Percentiles rank a stretch among this genome's conserved stretches.
Evolutionary conservation across 1,140 invertebrate species (phyloP).

Genomic region (Nylanderia fulva): DNA sequence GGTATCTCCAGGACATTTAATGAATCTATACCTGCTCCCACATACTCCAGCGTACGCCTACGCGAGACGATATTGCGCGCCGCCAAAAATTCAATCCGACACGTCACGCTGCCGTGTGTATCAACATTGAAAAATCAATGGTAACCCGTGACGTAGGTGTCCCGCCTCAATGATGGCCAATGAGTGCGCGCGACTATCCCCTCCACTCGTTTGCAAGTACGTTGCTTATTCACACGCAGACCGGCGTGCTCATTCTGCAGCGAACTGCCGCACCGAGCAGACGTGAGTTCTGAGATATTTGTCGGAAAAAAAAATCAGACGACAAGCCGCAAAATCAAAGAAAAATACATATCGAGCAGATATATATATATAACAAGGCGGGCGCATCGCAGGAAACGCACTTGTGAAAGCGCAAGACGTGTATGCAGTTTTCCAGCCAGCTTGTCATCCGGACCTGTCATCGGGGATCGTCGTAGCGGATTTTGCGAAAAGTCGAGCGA

Average conservation of each 20-base stretch:
- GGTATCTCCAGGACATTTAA: constrained; percentile 13
- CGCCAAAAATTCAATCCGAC: constrained; percentile 75
- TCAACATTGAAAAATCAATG: constrained; percentile 86
- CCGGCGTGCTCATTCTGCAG: constrained; percentile 81
- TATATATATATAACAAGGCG: not conserved
- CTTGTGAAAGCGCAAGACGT: constrained; percentile 58
- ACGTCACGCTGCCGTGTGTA: constrained; percentile 79
- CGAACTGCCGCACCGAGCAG: constrained; percentile 73
- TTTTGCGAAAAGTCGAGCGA: too few species aligned
- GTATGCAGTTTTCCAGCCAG: constrained; percentile 75
- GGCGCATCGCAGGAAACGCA: constrained; percentile 6
- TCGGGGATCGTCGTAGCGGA: not conserved
- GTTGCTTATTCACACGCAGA: constrained; percentile 63
- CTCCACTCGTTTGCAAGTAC: constrained; percentile 8
- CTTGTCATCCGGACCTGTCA: constrained; percentile 18
- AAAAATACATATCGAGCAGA: not conserved
- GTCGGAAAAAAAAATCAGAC: constrained; percentile 63
- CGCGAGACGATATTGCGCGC: constrained; percentile 3
- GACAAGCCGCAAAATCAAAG: constrained; percentile 36
- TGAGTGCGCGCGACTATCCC: constrained; percentile 55
- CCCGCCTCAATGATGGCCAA: constrained; percentile 82
- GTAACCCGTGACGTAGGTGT: constrained; percentile 82
- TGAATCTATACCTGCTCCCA: not conserved
- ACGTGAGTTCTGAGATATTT: constrained; percentile 60
- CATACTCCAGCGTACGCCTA: constrained; percentile 12